Conservation (phyloP, 2,113 vertebrate species). For the Callionymus lyra region DNA sequence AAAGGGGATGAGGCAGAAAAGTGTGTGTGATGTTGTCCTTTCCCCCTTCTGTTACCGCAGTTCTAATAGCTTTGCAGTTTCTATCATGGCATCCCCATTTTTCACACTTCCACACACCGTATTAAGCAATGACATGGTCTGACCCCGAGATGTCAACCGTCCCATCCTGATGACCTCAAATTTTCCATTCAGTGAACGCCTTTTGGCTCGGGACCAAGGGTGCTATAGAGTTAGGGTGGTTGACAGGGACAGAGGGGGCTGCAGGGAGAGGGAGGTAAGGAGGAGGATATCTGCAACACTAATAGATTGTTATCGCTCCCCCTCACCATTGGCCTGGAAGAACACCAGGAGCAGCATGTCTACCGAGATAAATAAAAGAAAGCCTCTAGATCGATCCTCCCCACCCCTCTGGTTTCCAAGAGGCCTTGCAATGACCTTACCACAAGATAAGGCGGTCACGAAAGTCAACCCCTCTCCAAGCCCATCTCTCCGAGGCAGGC, state of each 20-base stretch:
- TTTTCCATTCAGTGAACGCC: conserved; percentile 35
- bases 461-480: conserved; percentile 53
- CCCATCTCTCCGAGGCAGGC: conserved; percentile 26
- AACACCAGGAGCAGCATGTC: conserved; percentile 68
- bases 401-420: conserved; percentile 55
- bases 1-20: conserved; percentile 51
- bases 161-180: conserved; percentile 55
- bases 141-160: conserved; percentile 40
- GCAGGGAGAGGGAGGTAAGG: conserved; percentile 35
- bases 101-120: conserved; percentile 23
- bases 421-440: conserved; percentile 66
- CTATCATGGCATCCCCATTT: conserved; percentile 29
- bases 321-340: conserved; percentile 64
- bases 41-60: conserved; percentile 5
- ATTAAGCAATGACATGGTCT: conserved; percentile 45
- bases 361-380: conserved; percentile 70
- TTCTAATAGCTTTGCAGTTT: conserved; percentile 40
- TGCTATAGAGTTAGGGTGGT: conserved; percentile 42
- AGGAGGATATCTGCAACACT: conserved; percentile 69
- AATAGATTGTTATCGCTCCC: conserved; percentile 70
- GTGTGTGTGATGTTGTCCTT: conserved; percentile 36
- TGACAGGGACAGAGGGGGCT: conserved; percentile 34
- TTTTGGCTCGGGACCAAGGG: conserved; percentile 38
- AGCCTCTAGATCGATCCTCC: conserved; percentile 63
- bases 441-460: conserved; percentile 62